Conservation (phyloP, 2,113 vertebrate genomes). For the Notarius lentiginosus region DNA sequence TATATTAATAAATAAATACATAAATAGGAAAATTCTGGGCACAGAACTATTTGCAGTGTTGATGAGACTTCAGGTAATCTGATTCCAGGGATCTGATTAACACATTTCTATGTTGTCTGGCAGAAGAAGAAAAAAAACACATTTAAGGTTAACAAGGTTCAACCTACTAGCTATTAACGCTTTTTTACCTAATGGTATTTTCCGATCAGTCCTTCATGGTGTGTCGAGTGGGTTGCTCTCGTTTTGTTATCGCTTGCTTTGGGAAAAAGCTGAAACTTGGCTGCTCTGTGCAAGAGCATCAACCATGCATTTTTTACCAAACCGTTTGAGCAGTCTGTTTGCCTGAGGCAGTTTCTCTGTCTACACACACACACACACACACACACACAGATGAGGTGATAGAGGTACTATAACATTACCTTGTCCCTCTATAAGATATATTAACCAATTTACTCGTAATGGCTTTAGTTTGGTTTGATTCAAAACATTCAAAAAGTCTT, state of each 20-base stretch:
- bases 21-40: neutral
- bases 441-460: neutral
- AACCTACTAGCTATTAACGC: slow-evolving; percentile 21
- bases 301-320: slow-evolving; percentile 62
- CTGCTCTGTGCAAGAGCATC: slow-evolving; percentile 34
- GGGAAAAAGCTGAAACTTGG: slow-evolving; percentile 26
- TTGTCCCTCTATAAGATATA: slow-evolving; percentile 11
- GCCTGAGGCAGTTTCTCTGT: slow-evolving; percentile 48
- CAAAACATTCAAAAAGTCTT: slow-evolving; percentile 5
- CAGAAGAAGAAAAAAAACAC: neutral
- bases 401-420: neutral
- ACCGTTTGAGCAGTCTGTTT: slow-evolving; percentile 52
- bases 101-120: slow-evolving; percentile 14
- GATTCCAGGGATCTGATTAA: slow-evolving; percentile 24
- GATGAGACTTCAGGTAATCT: slow-evolving; percentile 22
- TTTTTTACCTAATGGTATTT: slow-evolving; percentile 29
- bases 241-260: slow-evolving; percentile 30
- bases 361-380: slow-evolving; percentile 22
- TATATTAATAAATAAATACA: neutral
- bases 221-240: neutral
- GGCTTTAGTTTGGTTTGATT: slow-evolving; percentile 14
- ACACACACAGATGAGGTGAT: neutral
- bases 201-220: slow-evolving; percentile 11
- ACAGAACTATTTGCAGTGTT: slow-evolving; percentile 25
- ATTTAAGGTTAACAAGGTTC: slow-evolving; percentile 25